phyloP scores from a whole-genome alignment of 2,797 vertebrate genomes.

The Varecia variegata region DNA sequence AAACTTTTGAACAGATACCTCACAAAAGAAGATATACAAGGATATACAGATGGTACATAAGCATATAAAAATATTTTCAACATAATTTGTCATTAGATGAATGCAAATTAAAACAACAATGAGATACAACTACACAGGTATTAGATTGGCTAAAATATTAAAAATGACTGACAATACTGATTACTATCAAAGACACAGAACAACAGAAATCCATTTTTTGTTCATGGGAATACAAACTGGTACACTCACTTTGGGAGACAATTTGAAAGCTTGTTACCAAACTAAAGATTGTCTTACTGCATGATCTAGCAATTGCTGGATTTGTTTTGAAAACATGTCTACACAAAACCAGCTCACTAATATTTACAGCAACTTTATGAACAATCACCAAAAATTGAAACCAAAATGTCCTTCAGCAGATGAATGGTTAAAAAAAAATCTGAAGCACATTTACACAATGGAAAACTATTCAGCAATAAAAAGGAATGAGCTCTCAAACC shows the following conservation, averaged over 20 bases:
- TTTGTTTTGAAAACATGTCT: not conserved
- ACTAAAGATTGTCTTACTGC: not conserved
- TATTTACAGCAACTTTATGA: not conserved
- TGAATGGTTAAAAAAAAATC: not conserved
- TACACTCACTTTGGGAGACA: not conserved
- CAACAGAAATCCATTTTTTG: not conserved
- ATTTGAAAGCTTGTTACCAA: not conserved
- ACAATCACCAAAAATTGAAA: not conserved
- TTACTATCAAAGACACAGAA: not conserved
- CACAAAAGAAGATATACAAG: not conserved
- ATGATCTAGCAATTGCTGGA: not conserved
- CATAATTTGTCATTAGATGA: not conserved
- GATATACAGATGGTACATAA: slow-evolving; percentile 6
- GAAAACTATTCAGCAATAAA: not conserved
- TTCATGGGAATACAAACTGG: not conserved
- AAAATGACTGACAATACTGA: not conserved
- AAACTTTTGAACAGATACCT: not conserved
- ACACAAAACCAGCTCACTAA: not conserved
- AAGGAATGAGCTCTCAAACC: not conserved
- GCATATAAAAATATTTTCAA: slow-evolving; percentile 7
- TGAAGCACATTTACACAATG: not conserved
- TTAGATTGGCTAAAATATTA: not conserved
- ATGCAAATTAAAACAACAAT: slow-evolving; percentile 25
- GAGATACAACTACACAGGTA: not conserved
- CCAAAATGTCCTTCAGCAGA: not conserved